These are phyloP conservation scores for Nebria salina DNA, from an alignment of 2,888 invertebrate genomes.

Conservation along the genomic window DNA sequence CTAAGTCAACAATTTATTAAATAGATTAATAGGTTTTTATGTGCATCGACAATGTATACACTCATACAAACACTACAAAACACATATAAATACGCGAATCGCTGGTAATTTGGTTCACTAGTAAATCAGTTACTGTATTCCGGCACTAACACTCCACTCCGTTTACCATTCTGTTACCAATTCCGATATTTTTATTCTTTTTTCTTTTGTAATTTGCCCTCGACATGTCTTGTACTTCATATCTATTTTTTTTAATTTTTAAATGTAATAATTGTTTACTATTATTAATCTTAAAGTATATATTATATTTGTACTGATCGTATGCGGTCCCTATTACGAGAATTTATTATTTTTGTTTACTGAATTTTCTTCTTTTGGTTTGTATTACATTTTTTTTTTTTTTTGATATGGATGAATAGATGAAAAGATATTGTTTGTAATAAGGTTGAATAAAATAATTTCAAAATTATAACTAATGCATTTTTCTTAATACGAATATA, in stretches of 20 bases:
- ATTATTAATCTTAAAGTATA: conserved; percentile 40
- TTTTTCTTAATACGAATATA: background rate
- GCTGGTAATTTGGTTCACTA: background rate
- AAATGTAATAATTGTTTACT: conserved; percentile 35
- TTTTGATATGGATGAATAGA: conserved; percentile 46
- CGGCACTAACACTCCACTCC: conserved; percentile 33
- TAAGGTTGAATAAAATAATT: conserved; percentile 47
- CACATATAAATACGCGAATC: conserved; percentile 14
- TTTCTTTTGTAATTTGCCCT: background rate
- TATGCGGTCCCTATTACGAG: background rate
- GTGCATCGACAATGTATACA: conserved; percentile 13
- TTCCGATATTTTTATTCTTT: conserved; percentile 8
- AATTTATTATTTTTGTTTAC: background rate
- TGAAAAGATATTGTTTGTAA: conserved; percentile 45
- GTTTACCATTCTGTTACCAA: conserved; percentile 47
- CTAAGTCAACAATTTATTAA: background rate
- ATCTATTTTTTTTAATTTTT: conserved; percentile 20
- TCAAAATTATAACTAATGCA: conserved; percentile 31
- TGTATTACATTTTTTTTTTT: conserved; percentile 44
- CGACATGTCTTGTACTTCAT: conserved; percentile 32
- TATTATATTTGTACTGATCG: conserved; percentile 40
- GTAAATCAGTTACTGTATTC: conserved; percentile 2
- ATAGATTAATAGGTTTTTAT: background rate
- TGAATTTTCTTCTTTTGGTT: conserved; percentile 36
- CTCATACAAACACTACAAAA: conserved; percentile 31